Percentiles rank a stretch among this genome's conserved stretches.
Evolutionary conservation across 2,888 invertebrate species (phyloP).

Genomic region (Amorpha juglandis): DNA sequence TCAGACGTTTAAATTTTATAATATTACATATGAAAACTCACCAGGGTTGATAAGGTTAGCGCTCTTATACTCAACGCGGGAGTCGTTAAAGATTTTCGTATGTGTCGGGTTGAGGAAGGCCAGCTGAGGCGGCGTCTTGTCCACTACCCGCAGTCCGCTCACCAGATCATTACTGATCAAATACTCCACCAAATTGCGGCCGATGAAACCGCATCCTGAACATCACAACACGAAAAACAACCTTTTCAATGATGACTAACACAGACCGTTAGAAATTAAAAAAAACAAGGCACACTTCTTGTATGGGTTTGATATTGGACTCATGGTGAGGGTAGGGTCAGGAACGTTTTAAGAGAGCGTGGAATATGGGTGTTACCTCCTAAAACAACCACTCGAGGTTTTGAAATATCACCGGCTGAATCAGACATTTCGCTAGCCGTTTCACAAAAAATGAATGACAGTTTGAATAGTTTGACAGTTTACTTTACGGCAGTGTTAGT

Average conservation of each 20-base stretch:
- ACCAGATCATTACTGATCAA: slow-evolving; percentile 91
- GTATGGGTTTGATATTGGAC: slow-evolving; percentile 13
- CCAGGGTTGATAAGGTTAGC: slow-evolving; percentile 95
- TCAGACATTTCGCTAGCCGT: slow-evolving; percentile 73
- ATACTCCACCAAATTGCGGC: slow-evolving; percentile 93
- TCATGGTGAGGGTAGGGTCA: background rate
- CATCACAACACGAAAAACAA: slow-evolving; percentile 51
- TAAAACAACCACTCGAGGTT: slow-evolving; percentile 76
- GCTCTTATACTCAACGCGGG: slow-evolving; percentile 93
- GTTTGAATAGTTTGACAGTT: slow-evolving; percentile 34
- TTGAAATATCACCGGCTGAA: slow-evolving; percentile 75
- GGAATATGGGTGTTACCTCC: slow-evolving; percentile 64
- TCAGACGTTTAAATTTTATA: slow-evolving; percentile 1
- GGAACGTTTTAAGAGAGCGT: background rate
- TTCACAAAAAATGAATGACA: slow-evolving; percentile 58
- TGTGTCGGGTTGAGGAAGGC: slow-evolving; percentile 94
- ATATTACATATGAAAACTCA: slow-evolving; percentile 69
- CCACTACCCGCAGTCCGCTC: slow-evolving; percentile 91
- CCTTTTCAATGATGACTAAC: slow-evolving; percentile 71
- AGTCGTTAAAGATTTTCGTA: slow-evolving; percentile 88
- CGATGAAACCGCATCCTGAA: slow-evolving; percentile 96
- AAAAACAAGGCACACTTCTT: slow-evolving; percentile 36
- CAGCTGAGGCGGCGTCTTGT: slow-evolving; percentile 96
- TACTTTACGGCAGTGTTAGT: slow-evolving; percentile 31
- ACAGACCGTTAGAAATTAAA: slow-evolving; percentile 71